Conservation (phyloP, 2,888 invertebrate genomes). For the Trisateles emortualis region DNA sequence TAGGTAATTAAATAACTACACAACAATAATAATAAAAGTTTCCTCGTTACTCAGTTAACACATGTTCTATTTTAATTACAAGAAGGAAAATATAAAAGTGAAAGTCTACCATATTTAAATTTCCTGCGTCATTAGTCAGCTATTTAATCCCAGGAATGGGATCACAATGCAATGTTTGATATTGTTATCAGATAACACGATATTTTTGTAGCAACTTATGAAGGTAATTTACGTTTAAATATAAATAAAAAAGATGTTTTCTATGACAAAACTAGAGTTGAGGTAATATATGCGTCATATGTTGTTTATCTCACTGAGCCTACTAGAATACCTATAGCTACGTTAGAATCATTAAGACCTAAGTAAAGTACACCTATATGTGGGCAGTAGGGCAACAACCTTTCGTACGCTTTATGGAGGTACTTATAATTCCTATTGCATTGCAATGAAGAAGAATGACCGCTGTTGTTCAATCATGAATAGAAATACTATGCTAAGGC, state of each 20-base stretch:
- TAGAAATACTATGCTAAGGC: background rate
- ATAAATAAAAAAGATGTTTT: constrained; percentile 15
- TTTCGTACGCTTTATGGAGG: background rate
- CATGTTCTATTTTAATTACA: background rate
- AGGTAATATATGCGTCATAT: background rate
- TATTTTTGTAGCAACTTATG: background rate
- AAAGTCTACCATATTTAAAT: constrained; percentile 15
- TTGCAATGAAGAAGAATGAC: background rate
- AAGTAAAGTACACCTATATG: background rate
- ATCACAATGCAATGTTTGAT: constrained; percentile 28
- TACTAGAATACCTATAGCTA: too few species aligned
- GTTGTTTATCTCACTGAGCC: too few species aligned
- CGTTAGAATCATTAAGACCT: background rate
- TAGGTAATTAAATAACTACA: too few species aligned
- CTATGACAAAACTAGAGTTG: background rate
- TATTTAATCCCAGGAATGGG: constrained; percentile 19
- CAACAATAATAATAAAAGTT: background rate
- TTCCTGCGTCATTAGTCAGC: constrained; percentile 8
- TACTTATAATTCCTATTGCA: background rate
- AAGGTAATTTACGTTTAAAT: constrained; percentile 10
- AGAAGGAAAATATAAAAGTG: background rate
- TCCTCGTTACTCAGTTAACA: background rate
- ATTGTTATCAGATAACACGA: constrained; percentile 22
- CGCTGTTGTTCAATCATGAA: background rate
- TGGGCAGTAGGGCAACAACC: constrained; percentile 6